Percentiles rank a stretch among this genome's conserved stretches.
These are phyloP conservation scores for Donacobius atricapilla DNA, from an alignment of 2,113 vertebrate species.

Conservation along the genomic window DNA sequence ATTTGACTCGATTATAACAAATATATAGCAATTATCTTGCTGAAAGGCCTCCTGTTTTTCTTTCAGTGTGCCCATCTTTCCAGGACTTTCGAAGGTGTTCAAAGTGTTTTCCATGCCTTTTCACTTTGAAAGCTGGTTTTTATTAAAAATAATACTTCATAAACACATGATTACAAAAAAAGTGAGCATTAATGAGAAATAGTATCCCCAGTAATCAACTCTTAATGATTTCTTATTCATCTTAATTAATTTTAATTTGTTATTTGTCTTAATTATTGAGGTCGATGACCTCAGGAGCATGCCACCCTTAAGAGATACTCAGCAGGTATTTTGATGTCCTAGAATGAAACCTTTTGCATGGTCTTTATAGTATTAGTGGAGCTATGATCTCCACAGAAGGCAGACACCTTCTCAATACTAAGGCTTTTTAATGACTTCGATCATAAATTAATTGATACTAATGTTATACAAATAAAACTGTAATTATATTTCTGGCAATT, in stretches of 20 bases:
- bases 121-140: conserved; percentile 10
- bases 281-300: conserved; percentile 41
- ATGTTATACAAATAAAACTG: conserved; percentile 25
- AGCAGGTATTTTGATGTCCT: neutral
- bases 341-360: conserved; percentile 19
- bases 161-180: neutral
- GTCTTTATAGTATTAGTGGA: conserved; percentile 39
- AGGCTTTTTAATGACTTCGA: neutral
- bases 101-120: neutral
- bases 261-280: conserved; percentile 45
- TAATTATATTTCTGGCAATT: neutral
- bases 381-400: conserved; percentile 20
- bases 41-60: neutral
- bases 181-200: neutral
- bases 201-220: neutral
- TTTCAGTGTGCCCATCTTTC: neutral
- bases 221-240: conserved; percentile 21
- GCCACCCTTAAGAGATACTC: conserved; percentile 17
- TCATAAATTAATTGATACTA: conserved; percentile 39
- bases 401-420: conserved; percentile 9
- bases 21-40: conserved; percentile 9
- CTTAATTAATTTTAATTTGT: conserved; percentile 20
- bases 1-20: conserved; percentile 31
- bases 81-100: neutral
- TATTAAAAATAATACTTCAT: neutral